Evolutionary conservation across 1,140 invertebrate genomes (phyloP), one percentile per base, ranked within the genome.

Genomic region (Leptoteleia sp.): DNA sequence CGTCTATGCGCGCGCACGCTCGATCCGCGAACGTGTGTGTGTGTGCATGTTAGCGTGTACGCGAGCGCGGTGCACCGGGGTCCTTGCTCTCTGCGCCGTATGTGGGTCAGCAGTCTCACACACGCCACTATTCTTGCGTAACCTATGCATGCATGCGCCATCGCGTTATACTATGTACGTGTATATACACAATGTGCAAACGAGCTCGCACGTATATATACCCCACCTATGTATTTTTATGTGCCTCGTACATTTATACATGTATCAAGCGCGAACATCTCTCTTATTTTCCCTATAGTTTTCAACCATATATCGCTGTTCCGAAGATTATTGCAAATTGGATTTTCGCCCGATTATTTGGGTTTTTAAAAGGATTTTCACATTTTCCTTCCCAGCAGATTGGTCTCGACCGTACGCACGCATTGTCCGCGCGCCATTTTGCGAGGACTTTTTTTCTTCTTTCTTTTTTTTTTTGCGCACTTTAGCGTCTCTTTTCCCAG

Each of bases 21-120:
- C 43, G 57, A 4, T 31, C 8, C 27, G 33, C 40, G 52, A 15
- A 9, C 33, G 45, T 16, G 57, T 35, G 45, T 33, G 48, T 16
- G 57, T 75, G 50, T 73, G 70, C 79, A 78, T 79, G 77, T 62
- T 59, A 80, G 79, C 80, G 77, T 67, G 42, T 37, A 40, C 15
- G 57, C 76, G 68, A 82, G 77, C 79, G 76, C 71, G 83, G 81
- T 84, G 82, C 79, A 83, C 73, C 72, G 87, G 85, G 88, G 88
- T 89, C 87, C 85, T 89, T 89, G 87, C 88, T 86, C 88, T 82
- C 87, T 85, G 83, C 29, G 81, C 80, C 85, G 85, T 89, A 90
- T 90, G 85, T 90, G 81, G 89, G 89, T 90, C 89, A 90, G 85
- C 88, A 89, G 88, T 89, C 88, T 89, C 86, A 88, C 87, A 89